Base-by-base conservation (phyloP, 2,888 invertebrate species). In the Dynastes grantii region DNA sequence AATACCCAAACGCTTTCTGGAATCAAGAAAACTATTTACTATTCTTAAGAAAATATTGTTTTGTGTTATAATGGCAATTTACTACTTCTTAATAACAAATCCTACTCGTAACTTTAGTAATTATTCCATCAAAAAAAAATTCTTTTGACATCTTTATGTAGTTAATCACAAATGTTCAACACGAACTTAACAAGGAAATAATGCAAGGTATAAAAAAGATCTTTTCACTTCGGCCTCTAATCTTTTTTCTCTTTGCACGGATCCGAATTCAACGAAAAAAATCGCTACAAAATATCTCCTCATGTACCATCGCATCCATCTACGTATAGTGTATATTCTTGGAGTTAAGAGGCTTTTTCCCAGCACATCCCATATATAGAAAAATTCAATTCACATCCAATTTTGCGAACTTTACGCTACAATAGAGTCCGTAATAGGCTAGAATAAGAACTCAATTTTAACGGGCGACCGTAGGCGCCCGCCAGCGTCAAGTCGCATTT, bases 301-400 rank as follows among this genome's bases (percentile, higher is more conserved):
- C 8, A 58, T 58, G n/a, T 55, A 73, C 40, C 37, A 45, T 73
- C 58, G n/a, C 22, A 61, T 71, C 58, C 49, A 37, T 71, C 55
- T 61, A 73, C 51, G 22, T 73, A 29, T 53, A 70, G 22, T 53
- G 53, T 70, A 70, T 70, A 70, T 71, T 77, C 73, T 77, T 51
- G 70, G 64, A 75, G 77, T 76, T 79, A 79, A 79, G 79, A 77
- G 76, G 79, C 76, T 79, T 79, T 82, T 77, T 80, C 79, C 79
- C 70, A 78, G 80, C 80, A 79, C 82, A 80, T 81, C 80, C 80
- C 22, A 16, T 58, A 73, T 82, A 81, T 79, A 78, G 77, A 81
- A 81, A 83, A 82, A 83, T 87, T 87, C 87, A 85, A 87, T 87
- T 87, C 87, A 87, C 84, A 86, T 87, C 86, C 88, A 88, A 88